Evolutionary conservation across 2,797 vertebrate species (phyloP), one percentile per base, ranked within the genome.

Genomic region (Percopsis omiscomaycus): DNA sequence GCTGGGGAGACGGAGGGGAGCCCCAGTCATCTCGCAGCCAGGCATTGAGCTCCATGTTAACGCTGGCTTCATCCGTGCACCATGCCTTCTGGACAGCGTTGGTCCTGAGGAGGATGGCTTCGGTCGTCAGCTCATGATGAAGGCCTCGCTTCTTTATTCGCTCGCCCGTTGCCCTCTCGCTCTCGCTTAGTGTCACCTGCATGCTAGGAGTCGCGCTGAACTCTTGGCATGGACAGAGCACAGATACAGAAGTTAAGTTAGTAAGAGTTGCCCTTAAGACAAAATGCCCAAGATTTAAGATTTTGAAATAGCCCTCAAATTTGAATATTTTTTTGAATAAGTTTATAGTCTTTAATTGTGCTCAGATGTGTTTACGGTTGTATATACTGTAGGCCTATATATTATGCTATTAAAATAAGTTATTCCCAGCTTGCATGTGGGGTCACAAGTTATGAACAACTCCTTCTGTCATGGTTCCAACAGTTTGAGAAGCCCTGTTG

Each of bases 21-120:
- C 85, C 86, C 92, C 80, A 85, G 3, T 76, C 85, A 22, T 91
- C 91, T 11, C 75, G 52, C 47, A 90, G 71, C 14, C 68, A 59
- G 1, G 77, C 71, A 1, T 89, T 78, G 32, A 57, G 27, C 55
- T 88, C 85, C 30, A 63, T 61, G 16, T 91, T 89, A 62, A 82
- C 66, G 58, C 84, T 73, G 49, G 57, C 75, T 0, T 64, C 52
- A 5, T 88, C 86, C 0, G 4, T 37, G 61, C 55, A 42, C 57
- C 55, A 75, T n/a, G 68, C 29, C 3, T 78, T 84, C 61, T 93
- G 92, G 48, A 93, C 58, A 3, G 67, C 62, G 1, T 74, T 82
- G 28, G 93, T 22, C 0, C 72, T 90, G n/a, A 95, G 78, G 2
- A 93, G 84, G 46, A 94, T 66, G 74, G 61, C 82, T 55, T 93